Evolutionary conservation across 2,797 vertebrate species (phyloP).

Genomic region (Dipus sagitta): DNA sequence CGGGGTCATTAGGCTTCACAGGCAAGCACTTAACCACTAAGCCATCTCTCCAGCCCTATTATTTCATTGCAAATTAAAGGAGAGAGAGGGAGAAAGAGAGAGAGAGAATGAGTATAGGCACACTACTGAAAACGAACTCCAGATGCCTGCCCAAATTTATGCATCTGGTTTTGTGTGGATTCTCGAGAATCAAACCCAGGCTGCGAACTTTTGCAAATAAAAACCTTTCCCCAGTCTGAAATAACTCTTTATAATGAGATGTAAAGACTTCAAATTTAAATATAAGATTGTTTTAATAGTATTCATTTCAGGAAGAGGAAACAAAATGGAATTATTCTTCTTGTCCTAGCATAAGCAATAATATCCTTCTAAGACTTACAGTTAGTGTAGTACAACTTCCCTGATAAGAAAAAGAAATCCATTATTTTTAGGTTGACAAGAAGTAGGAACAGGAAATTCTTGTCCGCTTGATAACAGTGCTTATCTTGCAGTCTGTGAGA

Average conservation of each 20-base stretch:
- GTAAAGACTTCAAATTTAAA: conserved; percentile 64
- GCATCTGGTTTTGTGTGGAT: too few relatives aligned
- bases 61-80: too few relatives aligned
- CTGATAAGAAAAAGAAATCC: conserved; percentile 68
- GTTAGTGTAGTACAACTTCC: conserved; percentile 49
- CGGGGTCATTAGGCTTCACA: too few relatives aligned
- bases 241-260: neutral
- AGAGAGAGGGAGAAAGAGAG: too few relatives aligned
- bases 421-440: conserved; percentile 74
- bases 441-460: conserved; percentile 76
- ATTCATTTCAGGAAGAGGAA: conserved; percentile 52
- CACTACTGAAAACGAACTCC: too few relatives aligned
- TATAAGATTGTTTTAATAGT: conserved; percentile 37
- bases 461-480: conserved; percentile 73
- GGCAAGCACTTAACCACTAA: too few relatives aligned
- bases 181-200: too few relatives aligned
- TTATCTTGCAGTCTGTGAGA: conserved; percentile 79
- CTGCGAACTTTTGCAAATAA: too few relatives aligned
- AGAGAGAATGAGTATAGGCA: too few relatives aligned
- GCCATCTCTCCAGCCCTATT: too few relatives aligned
- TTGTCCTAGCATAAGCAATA: conserved; percentile 61
- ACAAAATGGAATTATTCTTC: conserved; percentile 56
- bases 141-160: too few relatives aligned
- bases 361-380: conserved; percentile 65
- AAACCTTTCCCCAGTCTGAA: neutral